Percentiles rank a stretch among this genome's conserved stretches.
Conservation (phyloP, 1,140 invertebrate genomes). For the Gerris buenoi region DNA sequence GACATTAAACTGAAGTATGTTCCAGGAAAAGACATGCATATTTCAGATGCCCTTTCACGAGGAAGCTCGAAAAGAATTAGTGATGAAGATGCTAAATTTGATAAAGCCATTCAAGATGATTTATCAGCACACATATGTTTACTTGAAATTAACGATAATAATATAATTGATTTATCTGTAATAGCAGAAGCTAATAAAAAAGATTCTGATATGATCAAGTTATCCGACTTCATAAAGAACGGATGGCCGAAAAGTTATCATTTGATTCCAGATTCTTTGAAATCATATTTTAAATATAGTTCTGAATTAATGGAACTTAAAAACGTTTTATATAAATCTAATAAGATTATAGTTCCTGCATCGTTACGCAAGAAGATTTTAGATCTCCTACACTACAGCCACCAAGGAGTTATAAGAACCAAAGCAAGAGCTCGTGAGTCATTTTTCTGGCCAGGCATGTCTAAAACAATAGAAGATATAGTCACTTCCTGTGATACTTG, state of each 20-base stretch:
- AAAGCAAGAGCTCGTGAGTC: background rate
- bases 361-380: background rate
- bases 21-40: background rate
- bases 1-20: background rate
- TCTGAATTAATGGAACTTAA: background rate
- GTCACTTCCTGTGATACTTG: background rate
- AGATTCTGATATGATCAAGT: background rate
- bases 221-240: background rate
- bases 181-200: background rate
- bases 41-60: background rate
- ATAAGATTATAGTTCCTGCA: background rate
- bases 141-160: background rate
- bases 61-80: background rate
- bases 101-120: background rate
- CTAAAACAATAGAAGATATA: background rate
- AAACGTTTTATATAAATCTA: background rate
- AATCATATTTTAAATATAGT: background rate
- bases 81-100: background rate
- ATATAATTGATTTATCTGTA: background rate
- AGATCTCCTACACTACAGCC: background rate
- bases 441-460: background rate
- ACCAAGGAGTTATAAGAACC: background rate
- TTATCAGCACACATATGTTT: background rate
- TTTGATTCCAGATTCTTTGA: background rate
- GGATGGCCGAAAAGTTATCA: background rate